Evolutionary conservation across 1,140 invertebrate genomes (phyloP), one percentile per base, ranked within the genome.

Genomic region (Drosophila erecta): DNA sequence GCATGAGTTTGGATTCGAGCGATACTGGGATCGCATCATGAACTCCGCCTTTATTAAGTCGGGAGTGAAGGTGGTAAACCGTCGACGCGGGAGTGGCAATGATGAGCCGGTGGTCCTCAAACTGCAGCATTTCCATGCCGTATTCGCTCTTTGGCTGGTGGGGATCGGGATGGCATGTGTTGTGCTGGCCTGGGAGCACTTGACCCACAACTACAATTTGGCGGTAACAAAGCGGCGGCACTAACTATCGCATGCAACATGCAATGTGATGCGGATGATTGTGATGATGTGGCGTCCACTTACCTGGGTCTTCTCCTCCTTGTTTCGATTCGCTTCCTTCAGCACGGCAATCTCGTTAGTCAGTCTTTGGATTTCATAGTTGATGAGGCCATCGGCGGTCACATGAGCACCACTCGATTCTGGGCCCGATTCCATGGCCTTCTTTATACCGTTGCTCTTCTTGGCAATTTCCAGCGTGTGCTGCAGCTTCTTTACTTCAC

Each of bases 341-440:
- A 92, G 76, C 67, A 90, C 57, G 57, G 75, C 75, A 57, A 92
- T 83, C 78, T 92, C 91, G 79, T 91, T 92, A 55, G 81, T 92
- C 91, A 92, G 84, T 91, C 86, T 92, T 91, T 90, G 85, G 56
- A 92, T 90, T 91, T 92, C 91, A 76, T 91, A 75, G 74, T 85
- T 92, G 53, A 79, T 80, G 46, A 90, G 75, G 75, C 77, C 81
- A 58, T 81, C 73, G 73, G 72, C 79, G 56, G 86, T 76, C 67
- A 80, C 72, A 49, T 58, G 62, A 35, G 67, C 53, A 66, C 61
- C 72, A 55, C 15, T 37, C 64, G 62, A 47, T 37, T 85, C 72
- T 7, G n/a, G 37, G 43, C 69, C 58, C 59, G 66, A 47, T 58
- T 87, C 84, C 49, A 59, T 74, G 66, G 67, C 55, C 51, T 89